These are phyloP conservation scores for Colossoma macropomum DNA, from an alignment of 2,113 vertebrate species.

Conservation along the genomic window DNA sequence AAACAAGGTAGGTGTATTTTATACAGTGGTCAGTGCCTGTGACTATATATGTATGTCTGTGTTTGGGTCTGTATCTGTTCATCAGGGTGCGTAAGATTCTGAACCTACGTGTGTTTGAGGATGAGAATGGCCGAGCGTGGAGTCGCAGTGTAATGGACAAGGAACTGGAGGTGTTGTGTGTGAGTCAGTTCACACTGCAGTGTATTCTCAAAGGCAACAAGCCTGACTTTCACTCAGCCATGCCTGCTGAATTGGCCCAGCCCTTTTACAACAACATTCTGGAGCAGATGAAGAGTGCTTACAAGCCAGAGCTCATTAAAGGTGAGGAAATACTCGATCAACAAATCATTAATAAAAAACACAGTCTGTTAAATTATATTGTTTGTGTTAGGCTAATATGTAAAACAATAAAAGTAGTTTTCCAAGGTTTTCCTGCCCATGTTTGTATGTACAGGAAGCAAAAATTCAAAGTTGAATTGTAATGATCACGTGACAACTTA, in stretches of 20 bases:
- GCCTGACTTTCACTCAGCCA: constrained; percentile 93
- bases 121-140: constrained; percentile 92
- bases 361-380: neutral
- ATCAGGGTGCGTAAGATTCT: constrained; percentile 93
- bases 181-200: constrained; percentile 97
- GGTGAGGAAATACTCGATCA: constrained; percentile 71
- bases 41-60: too few relatives aligned
- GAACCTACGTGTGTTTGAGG: constrained; percentile 92
- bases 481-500: too few relatives aligned
- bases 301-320: constrained; percentile 92
- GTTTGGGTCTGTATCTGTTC: neutral
- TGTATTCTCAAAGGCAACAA: constrained; percentile 95
- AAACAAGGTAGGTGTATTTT: too few relatives aligned
- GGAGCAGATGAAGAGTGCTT: constrained; percentile 86
- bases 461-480: too few relatives aligned
- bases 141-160: constrained; percentile 92
- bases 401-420: too few relatives aligned
- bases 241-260: constrained; percentile 89
- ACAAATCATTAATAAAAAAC: too few relatives aligned
- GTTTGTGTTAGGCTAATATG: too few relatives aligned
- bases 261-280: constrained; percentile 90
- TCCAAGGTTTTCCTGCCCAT: too few relatives aligned
- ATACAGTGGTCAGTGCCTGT: too few relatives aligned
- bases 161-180: constrained; percentile 90
- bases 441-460: too few relatives aligned